Conservation (phyloP, 1,140 invertebrate species). For the Callitettix versicolor region DNA sequence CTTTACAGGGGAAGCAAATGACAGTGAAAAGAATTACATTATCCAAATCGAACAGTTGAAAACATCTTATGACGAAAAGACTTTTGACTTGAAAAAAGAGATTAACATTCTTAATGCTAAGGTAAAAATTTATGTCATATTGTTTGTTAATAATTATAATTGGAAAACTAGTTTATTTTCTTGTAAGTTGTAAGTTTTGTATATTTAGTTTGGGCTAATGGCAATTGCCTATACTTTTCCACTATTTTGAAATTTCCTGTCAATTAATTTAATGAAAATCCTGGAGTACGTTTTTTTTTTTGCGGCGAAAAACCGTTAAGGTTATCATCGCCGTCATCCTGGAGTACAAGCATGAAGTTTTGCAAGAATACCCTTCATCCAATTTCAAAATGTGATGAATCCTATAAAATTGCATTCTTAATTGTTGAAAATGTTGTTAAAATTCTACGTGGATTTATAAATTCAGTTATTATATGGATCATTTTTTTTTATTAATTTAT, state of each 20-base stretch:
- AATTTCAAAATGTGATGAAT: no score
- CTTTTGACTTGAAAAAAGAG: slow-evolving; percentile 10
- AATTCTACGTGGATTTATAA: no score
- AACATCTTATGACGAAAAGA: slow-evolving; percentile 8
- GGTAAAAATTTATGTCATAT: neutral
- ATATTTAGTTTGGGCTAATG: neutral
- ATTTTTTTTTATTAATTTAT: neutral
- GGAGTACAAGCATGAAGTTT: no score
- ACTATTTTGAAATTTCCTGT: neutral
- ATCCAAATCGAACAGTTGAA: slow-evolving; percentile 6
- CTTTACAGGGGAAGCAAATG: neutral
- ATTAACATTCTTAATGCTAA: slow-evolving; percentile 10
- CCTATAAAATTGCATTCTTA: no score
- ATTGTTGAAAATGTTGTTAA: no score
- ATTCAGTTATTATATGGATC: no score
- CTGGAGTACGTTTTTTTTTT: no score
- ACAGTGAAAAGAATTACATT: neutral
- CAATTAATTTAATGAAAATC: neutral
- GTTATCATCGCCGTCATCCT: no score
- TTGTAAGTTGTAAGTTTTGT: neutral
- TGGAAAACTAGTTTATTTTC: neutral
- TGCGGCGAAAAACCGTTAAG: no score
- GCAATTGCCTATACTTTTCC: neutral
- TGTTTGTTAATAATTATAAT: neutral
- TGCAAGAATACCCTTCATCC: no score